Evolutionary conservation across 2,888 invertebrate species (phyloP), one percentile per base, ranked within the genome.

Genomic region (Trachelus stipa): DNA sequence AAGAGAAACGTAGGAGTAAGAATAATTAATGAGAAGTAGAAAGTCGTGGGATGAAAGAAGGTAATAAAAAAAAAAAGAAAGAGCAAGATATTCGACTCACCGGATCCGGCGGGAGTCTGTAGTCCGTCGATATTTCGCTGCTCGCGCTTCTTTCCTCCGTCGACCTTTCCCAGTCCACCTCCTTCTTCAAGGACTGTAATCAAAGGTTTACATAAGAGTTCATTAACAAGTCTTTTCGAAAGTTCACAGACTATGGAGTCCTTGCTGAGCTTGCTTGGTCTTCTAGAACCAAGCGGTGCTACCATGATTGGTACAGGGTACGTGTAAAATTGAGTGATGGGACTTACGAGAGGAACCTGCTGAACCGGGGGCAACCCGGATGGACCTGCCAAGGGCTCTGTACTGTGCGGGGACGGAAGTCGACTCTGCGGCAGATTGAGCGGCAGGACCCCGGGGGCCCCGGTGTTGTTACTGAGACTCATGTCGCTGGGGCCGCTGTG

Each of bases 111-210:
- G 95, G 95, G 92, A 96, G 95, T 92, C 96, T 94, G 92, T 96
- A 97, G 84, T 97, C 97, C 77, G 95, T 93, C 84, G 95, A 94
- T 91, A 95, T 93, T 92, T 96, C 96, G 82, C 95, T 96, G 87
- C 94, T 94, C 88, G 94, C 94, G 92, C 96, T 96, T 79, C 97
- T 96, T 87, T 97, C 97, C 87, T 94, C 94, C 84, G 92, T 92
- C 87, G 93, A 94, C 89, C 95, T 93, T 88, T 96, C 96, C 96
- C 96, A 97, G 90, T 97, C 97, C 87, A 96, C 95, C 94, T 97
- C 97, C 93, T 97, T 97, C 92, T 97, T 97, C 89, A 97, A 92
- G 84, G 97, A 97, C 97, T 97, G 94, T 77, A 95, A 95, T 79
- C 82, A 80, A 82, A 84, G 77, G 80, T 80, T 76, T 80, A 79